phyloP scores from a whole-genome alignment of 2,113 vertebrate genomes.

The Lepus americanus region DNA sequence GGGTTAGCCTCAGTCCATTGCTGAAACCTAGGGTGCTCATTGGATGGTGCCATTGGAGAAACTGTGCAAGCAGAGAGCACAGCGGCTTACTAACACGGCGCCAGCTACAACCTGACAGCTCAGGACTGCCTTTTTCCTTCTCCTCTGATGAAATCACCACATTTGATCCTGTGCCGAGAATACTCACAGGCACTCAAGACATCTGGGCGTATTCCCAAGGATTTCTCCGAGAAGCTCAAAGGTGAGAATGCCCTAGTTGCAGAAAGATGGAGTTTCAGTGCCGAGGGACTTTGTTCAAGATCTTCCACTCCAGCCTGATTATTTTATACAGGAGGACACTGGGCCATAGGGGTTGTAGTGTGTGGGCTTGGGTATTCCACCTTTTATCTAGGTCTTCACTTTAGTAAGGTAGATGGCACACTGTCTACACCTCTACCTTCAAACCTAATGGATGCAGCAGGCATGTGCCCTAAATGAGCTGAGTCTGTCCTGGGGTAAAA shows the following conservation, averaged over 20 bases:
- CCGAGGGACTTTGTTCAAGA: not conserved
- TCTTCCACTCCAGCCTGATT: not conserved
- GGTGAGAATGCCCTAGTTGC: not conserved
- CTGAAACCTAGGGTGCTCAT: not conserved
- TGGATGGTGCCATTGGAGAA: not conserved
- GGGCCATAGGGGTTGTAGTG: not conserved
- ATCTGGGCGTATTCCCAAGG: not conserved
- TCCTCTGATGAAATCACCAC: rapidly evolving
- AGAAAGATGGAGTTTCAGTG: not conserved
- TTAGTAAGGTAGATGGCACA: not conserved
- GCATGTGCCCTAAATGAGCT: not conserved
- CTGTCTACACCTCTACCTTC: not conserved
- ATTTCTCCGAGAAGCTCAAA: not conserved
- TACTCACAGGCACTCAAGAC: not conserved
- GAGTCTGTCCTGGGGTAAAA: not conserved
- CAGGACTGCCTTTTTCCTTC: not conserved
- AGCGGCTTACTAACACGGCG: not conserved
- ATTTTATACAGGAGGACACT: not conserved
- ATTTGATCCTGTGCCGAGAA: not conserved
- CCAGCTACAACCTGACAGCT: not conserved
- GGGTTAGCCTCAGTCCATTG: not conserved
- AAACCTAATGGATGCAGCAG: not conserved
- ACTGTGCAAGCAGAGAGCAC: rapidly evolving
- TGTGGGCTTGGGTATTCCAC: not conserved
- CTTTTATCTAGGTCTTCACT: not conserved